Conservation (phyloP, 2,113 vertebrate species). For the Semnornis frantzii region DNA sequence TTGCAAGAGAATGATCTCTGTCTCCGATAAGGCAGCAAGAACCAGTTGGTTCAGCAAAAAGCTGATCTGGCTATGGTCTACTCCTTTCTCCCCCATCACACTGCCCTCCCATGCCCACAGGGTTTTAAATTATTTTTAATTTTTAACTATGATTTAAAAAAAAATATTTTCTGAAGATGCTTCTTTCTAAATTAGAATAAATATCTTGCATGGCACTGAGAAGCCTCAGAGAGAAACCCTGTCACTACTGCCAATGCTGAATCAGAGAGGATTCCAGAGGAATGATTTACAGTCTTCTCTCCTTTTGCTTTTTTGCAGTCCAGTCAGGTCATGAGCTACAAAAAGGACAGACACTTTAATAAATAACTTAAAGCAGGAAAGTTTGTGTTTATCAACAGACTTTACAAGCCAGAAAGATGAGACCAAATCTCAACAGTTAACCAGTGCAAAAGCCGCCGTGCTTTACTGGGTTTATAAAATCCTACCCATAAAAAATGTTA, state of each 20-base stretch:
- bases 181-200: not conserved
- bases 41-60: not conserved
- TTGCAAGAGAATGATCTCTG: not conserved
- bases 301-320: not conserved
- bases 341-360: not conserved
- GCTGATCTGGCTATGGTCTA: not conserved
- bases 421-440: not conserved
- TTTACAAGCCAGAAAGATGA: not conserved
- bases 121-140: not conserved
- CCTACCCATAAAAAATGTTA: not conserved
- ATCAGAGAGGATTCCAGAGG: not conserved
- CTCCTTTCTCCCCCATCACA: not conserved
- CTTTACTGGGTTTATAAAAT: not conserved
- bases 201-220: not conserved
- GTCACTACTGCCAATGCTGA: not conserved
- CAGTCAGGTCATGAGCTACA: not conserved
- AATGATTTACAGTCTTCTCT: not conserved
- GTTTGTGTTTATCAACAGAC: not conserved
- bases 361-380: not conserved
- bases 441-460: not conserved
- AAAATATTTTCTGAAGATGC: not conserved
- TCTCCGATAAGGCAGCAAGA: not conserved
- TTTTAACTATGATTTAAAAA: not conserved
- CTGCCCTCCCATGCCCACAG: not conserved
- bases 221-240: not conserved